A percentile compares a stretch with the other conserved stretches of the same genome.
Conservation (phyloP, 2,888 invertebrate genomes). For the Antitype chi region DNA sequence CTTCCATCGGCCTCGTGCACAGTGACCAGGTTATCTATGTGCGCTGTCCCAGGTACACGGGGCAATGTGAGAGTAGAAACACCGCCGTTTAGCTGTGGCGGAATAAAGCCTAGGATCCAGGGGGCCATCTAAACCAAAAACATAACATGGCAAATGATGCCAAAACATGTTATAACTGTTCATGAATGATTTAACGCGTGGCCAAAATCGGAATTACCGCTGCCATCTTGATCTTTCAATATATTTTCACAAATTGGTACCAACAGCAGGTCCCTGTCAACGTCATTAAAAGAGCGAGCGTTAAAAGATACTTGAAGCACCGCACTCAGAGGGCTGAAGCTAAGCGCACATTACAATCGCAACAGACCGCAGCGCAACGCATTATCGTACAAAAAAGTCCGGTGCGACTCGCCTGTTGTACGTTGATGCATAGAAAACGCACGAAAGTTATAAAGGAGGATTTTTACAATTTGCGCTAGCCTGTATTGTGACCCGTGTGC, state of each 20-base stretch:
- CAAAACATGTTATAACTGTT: background rate
- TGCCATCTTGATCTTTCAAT: background rate
- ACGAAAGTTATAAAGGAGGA: background rate
- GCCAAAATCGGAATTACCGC: background rate
- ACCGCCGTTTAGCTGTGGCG: background rate
- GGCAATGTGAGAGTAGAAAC: background rate
- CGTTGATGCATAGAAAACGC: background rate
- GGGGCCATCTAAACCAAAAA: background rate
- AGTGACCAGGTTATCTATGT: no score
- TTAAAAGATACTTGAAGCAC: background rate
- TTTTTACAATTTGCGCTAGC: background rate
- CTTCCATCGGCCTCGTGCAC: constrained; percentile 90
- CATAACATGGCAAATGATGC: background rate
- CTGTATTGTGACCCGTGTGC: background rate
- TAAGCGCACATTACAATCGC: no score
- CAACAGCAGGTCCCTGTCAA: background rate
- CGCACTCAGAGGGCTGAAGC: no score
- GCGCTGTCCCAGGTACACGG: no score
- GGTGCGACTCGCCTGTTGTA: background rate
- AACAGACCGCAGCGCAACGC: no score
- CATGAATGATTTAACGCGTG: no score
- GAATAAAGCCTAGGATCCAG: background rate
- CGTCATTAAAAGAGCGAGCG: no score
- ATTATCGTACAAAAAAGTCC: no score
- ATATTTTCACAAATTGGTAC: background rate